Base-by-base conservation (phyloP, 2,113 vertebrate genomes). In the Ceyx margarethae region DNA sequence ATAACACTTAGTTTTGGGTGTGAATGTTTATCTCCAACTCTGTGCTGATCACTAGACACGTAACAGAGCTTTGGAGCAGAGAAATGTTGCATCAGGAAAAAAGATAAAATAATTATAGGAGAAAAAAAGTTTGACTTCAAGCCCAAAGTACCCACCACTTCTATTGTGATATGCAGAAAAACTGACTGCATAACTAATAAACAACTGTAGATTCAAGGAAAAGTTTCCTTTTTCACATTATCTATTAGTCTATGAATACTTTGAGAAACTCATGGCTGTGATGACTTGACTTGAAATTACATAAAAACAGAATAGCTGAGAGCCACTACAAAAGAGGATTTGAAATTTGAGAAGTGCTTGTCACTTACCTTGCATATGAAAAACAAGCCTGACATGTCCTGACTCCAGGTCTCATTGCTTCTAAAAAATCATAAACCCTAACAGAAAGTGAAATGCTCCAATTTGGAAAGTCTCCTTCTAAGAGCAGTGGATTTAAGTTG, bases 301-400 rank as follows among this genome's bases (percentile, higher is more conserved):
- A 80, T 72, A 66, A 83, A 57, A 87, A 43, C 2, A 0, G 28
- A 82, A 4, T 64, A 64, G 21, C 50, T 35, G 80, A 65, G n/a
- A 93, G 25, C 50, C 46, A 50, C 26, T 33, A 50, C 21, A 73
- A 80, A 76, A 90, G 37, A 23, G 21, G 21, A 79, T 11, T 19
- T 64, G 46, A 93, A 91, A 80, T 11, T 42, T 13, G 13, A 25
- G 22, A 45, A 69, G 37, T 23, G 22, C 33, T 81, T 89, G 45
- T 72, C 19, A 51, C 15, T n/a, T 43, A 40, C 6, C 82, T 76
- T 40, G 17, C 2, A 3, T 23, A 29, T 6, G 56, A 81, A 81
- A 46, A 33, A 8, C 0, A 0, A 54, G 50, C 2, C 0, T 46
- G 42, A 80, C 50, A 23, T 26, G 31, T 50, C 42, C 73, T 81